Percentiles rank a stretch among this genome's conserved stretches.
Conservation (phyloP, 2,888 invertebrate genomes). For the Linnaemya vulpina region DNA sequence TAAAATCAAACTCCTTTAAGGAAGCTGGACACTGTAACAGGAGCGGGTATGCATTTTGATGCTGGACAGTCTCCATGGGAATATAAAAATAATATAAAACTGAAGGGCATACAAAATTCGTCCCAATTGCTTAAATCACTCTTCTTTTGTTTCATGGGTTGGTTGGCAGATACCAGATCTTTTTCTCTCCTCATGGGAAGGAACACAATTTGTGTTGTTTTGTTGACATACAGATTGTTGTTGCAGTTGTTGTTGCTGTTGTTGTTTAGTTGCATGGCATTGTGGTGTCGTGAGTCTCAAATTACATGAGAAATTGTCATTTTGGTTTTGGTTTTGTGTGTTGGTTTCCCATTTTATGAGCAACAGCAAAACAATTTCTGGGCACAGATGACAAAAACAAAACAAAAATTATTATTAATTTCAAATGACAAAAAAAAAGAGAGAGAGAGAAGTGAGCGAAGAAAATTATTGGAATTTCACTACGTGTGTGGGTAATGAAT, state of each 20-base stretch:
- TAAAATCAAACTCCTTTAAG: too few relatives aligned
- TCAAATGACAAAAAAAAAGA: neutral
- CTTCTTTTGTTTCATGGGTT: neutral
- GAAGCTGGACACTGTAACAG: too few relatives aligned
- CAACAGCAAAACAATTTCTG: conserved; percentile 19
- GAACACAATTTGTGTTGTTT: conserved; percentile 19
- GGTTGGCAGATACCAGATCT: neutral
- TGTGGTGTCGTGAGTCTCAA: conserved; percentile 42
- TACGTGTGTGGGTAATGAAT: conserved; percentile 68
- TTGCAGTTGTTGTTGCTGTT: conserved; percentile 25
- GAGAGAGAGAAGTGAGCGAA: conserved; percentile 17
- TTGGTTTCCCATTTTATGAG: conserved; percentile 18
- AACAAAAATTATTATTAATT: conserved; percentile 61
- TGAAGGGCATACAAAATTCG: neutral
- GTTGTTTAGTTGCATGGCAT: conserved; percentile 28
- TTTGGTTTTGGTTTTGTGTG: conserved; percentile 46
- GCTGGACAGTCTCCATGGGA: too few relatives aligned
- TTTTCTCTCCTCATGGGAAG: conserved; percentile 13
- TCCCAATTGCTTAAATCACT: neutral
- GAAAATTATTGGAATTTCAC: conserved; percentile 68
- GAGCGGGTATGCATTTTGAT: neutral
- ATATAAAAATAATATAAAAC: neutral
- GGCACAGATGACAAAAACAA: conserved; percentile 39
- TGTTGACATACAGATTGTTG: conserved; percentile 10
- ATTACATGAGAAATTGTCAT: conserved; percentile 71